Evolutionary conservation across 2,113 vertebrate genomes (phyloP).

Genomic region (Ailurus styani): DNA sequence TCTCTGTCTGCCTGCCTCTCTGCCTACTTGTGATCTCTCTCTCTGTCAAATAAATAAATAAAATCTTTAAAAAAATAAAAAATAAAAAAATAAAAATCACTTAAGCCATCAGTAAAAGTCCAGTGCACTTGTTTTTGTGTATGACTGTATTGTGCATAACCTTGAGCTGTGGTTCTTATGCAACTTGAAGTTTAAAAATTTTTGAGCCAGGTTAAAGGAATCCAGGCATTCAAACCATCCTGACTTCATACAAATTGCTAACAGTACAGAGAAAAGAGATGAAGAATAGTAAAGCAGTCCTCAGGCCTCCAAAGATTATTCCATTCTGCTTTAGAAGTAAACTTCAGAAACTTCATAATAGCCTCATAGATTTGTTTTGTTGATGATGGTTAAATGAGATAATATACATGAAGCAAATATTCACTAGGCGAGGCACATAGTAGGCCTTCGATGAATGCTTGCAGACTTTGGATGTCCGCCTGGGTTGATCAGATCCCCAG

Average conservation of each 20-base stretch:
- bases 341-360: background rate
- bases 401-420: background rate
- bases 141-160: background rate
- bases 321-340: background rate
- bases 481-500: background rate
- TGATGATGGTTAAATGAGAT: background rate
- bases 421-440: background rate
- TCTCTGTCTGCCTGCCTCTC: too few relatives aligned
- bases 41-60: too few relatives aligned
- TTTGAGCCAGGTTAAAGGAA: background rate
- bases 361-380: background rate
- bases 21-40: too few relatives aligned
- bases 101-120: background rate
- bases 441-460: background rate
- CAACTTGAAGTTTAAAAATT: background rate
- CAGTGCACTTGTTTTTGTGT: background rate
- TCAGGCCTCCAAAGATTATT: background rate
- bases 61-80: too few relatives aligned
- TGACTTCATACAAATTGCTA: background rate
- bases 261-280: background rate
- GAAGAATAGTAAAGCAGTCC: background rate
- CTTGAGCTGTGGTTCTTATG: background rate
- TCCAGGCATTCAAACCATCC: background rate
- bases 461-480: background rate
- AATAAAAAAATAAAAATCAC: conserved; percentile 10